These are phyloP conservation scores for Drosophila diplacantha DNA, from an alignment of 2,888 invertebrate genomes.

Conservation along the genomic window DNA sequence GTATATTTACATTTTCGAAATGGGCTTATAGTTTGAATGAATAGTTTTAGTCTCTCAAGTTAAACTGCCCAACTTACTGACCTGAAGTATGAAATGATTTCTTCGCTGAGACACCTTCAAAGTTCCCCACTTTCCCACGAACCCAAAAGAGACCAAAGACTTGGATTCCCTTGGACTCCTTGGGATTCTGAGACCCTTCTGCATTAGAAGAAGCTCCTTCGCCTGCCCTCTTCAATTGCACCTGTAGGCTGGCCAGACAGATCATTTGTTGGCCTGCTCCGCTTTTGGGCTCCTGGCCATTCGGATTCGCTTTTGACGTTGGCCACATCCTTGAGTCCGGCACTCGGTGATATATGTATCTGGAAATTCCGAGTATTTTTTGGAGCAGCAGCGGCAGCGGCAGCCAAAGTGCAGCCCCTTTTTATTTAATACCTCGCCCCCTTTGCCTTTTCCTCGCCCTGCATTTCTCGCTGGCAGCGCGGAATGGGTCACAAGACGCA, in stretches of 20 bases:
- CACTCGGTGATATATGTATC: conserved; percentile 44
- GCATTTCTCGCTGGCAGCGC: conserved; percentile 19
- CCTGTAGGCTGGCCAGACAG: conserved; percentile 21
- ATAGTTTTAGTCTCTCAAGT: too few relatives aligned
- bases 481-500: conserved; percentile 62
- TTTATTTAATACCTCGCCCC: conserved; percentile 37
- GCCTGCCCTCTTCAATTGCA: conserved; percentile 19
- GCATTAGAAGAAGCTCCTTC: conserved; percentile 21
- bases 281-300: conserved; percentile 15
- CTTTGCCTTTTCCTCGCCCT: conserved; percentile 16
- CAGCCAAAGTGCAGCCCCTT: conserved; percentile 42
- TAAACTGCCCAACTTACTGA: too few relatives aligned
- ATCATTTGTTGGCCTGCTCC: conserved; percentile 28
- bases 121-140: conserved; percentile 15
- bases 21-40: too few relatives aligned
- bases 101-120: background rate
- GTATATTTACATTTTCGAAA: too few relatives aligned
- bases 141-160: background rate
- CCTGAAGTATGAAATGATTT: background rate
- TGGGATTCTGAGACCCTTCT: background rate
- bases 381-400: conserved; percentile 44
- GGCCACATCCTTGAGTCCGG: conserved; percentile 35
- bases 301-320: conserved; percentile 20
- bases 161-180: too few relatives aligned
- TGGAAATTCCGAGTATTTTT: conserved; percentile 51